Base-by-base conservation (phyloP, 2,113 vertebrate species). In the Crotalus horridus region DNA sequence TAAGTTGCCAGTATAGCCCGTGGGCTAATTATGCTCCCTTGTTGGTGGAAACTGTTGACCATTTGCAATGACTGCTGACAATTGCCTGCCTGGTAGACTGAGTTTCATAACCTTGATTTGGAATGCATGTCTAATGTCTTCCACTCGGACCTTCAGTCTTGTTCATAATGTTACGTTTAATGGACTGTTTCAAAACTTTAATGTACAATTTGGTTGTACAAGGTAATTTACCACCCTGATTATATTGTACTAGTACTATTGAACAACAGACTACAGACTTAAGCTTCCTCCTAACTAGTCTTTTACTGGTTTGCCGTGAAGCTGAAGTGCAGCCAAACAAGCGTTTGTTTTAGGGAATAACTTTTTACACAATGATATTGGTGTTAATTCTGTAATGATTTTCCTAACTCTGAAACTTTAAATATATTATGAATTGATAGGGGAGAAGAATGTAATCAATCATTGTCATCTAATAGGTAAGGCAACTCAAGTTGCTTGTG, bases 41-140 rank as follows among this genome's bases (percentile, higher is more conserved):
- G 89, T 3, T 33, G 88, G 92, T 61, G 46, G 81, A 94, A 59
- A 92, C 94, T 88, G 89, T 69, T 97, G 97, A 97, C 97, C 97
- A 96, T 97, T 97, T 98, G 96, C 97, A 94, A 94, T 96, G 89
- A 91, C 92, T 95, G 94, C 93, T 85, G 92, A 87, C 91, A 88
- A 92, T 90, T 86, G 92, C 91, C 95, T 0, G 96, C 96, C 96
- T 96, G 0, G 23, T 94, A 87, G 96, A 95, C 94, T 21, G 61
- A 85, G 94, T 96, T 94, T 90, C 91, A 95, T 94, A 96, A 97
- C 96, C 92, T 0, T 53, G 94, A 94, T 92, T 56, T 96, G 97
- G 98, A 98, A 98, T 98, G 97, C 97, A 94, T 98, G 93, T 97
- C 97, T 97, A 98, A 98, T 54, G 95, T 0, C 4, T 97, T 97